Conservation (phyloP, 35 echinoderm and acorn worm genomes). For the Antedon bifida region DNA sequence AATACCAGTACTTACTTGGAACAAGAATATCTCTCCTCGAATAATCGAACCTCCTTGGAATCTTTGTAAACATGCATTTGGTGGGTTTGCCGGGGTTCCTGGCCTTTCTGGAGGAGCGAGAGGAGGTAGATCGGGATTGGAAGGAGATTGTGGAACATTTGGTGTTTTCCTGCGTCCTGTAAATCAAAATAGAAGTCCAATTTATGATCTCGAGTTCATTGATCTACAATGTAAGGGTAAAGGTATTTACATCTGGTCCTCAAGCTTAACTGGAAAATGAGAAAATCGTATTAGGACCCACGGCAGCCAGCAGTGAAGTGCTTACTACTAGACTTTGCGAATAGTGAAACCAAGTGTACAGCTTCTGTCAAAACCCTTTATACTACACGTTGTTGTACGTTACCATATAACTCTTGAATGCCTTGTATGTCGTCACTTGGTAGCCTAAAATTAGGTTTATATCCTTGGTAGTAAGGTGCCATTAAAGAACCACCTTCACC, state of each 20-base stretch:
- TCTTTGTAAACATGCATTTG: neutral
- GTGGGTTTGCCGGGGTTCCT: neutral
- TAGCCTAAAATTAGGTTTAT: conserved; percentile 27
- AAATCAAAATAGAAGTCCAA: neutral
- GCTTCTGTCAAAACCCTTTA: too few relatives aligned
- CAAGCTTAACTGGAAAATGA: too few relatives aligned
- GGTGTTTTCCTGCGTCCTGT: neutral
- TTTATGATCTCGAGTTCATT: neutral
- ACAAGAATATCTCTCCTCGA: conserved; percentile 33
- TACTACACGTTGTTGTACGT: too few relatives aligned
- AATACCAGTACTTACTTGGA: conserved; percentile 16
- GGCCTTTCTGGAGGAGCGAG: neutral
- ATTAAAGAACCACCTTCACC: conserved; percentile 35
- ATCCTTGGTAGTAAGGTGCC: conserved; percentile 91
- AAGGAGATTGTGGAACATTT: neutral
- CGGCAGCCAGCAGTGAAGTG: too few relatives aligned
- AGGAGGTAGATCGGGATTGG: neutral
- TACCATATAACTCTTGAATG: conserved; percentile 84
- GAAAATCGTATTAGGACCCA: too few relatives aligned
- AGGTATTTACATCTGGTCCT: too few relatives aligned
- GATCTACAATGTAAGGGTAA: neutral
- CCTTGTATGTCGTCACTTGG: conserved; percentile 44
- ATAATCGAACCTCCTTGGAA: conserved; percentile 23
- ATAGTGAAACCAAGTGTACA: too few relatives aligned
- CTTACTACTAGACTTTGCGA: too few relatives aligned